Percentiles rank a stretch among this genome's conserved stretches.
These are phyloP conservation scores for Aromia moschata DNA, from an alignment of 2,888 invertebrate genomes.

Conservation along the genomic window DNA sequence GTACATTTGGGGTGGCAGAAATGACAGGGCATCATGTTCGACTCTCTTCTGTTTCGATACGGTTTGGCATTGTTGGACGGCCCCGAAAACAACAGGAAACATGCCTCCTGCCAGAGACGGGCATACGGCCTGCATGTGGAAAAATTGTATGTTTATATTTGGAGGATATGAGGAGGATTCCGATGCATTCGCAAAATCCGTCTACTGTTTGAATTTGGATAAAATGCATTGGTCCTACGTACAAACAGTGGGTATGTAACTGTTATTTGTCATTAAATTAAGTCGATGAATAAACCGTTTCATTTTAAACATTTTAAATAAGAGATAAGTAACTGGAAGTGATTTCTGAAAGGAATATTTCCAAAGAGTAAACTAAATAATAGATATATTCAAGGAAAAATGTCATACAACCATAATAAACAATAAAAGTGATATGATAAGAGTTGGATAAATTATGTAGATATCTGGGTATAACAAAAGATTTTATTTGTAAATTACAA, in stretches of 20 bases:
- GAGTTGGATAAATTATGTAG: too few species aligned
- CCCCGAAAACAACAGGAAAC: constrained; percentile 72
- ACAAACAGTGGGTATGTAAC: constrained; percentile 67
- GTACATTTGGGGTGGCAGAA: constrained; percentile 93
- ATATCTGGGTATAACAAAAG: too few species aligned
- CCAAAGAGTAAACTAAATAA: too few species aligned
- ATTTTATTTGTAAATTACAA: too few species aligned
- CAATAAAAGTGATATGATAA: too few species aligned
- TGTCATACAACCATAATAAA: too few species aligned
- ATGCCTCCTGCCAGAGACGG: constrained; percentile 89
- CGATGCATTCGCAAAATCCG: constrained; percentile 81
- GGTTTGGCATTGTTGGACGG: constrained; percentile 73
- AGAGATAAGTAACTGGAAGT: too few species aligned
- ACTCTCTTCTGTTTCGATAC: constrained; percentile 85
- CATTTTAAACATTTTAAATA: too few species aligned
- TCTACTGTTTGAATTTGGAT: constrained; percentile 78
- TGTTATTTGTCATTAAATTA: too few species aligned
- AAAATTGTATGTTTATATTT: constrained; percentile 85
- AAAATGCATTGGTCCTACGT: constrained; percentile 78
- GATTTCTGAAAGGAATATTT: too few species aligned
- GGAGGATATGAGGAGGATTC: constrained; percentile 90
- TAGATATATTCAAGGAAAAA: too few species aligned
- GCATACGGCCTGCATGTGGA: constrained; percentile 86
- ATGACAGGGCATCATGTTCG: constrained; percentile 84
- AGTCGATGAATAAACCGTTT: too few species aligned